Evolutionary conservation across 1,140 invertebrate genomes (phyloP), one percentile per base, ranked within the genome.

Genomic region (Atta colombica): DNA sequence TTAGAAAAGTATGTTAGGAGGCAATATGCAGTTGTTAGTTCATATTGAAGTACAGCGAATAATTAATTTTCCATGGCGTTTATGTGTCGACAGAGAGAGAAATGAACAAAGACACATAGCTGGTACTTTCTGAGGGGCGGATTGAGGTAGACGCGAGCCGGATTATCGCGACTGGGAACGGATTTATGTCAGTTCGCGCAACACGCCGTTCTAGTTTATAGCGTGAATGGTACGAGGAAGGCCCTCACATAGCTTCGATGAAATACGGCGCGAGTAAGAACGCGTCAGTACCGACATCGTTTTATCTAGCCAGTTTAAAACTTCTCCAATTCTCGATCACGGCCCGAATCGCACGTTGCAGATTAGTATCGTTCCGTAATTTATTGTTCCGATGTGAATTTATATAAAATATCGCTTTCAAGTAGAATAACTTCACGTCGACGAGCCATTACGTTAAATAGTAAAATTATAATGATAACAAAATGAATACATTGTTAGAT

Each of bases 141-240:
- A 58, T 88, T 53, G 31, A 72, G 61, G 51, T 68, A 75, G 69
- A 28, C 35, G 77, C 58, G 16, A 88, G 25, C 51, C 60, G 80
- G 68, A 89, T 89, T 89, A 91, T 88, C 71, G 80, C 77, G 66
- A 53, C 49, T 87, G 28, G 81, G 88, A 91, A 82, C 87, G 88
- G 90, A 93, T 93, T 93, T 92, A 93, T 92, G 88, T 92, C 88
- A 89, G 88, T 91, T 91, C 88, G 90, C 92, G 86, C 85, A 88
- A 84, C 89, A 85, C 58, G 85, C 87, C 86, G 87, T 87, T 85
- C 68, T 89, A 87, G 87, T 92, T 92, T 92, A 90, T 90, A 87
- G 90, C 88, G 77, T 77, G 68, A 86, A 78, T 35, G 71, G 55
- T 72, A n/a, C 53, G 68, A 55, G 77, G 39, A 78, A 18, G 51